Evolutionary conservation across 2,113 vertebrate species (phyloP), one percentile per base, ranked within the genome.

Genomic region (Rhegmatorhina hoffmannsi): DNA sequence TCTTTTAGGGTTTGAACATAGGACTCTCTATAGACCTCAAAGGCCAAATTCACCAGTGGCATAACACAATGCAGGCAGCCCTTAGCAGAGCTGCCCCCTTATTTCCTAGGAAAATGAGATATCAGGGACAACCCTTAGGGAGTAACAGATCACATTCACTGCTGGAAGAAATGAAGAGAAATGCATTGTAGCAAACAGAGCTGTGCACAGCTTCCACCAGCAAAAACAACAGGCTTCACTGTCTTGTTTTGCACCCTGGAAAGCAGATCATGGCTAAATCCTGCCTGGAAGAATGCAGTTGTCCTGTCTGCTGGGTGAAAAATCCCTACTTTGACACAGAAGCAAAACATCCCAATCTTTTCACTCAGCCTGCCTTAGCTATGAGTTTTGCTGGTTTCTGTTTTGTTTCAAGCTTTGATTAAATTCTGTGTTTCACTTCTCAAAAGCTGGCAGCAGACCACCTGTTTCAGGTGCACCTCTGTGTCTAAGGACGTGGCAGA

Each of bases 311-410:
- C 44, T 52, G 70, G 36, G 49, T 68, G 9, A 52, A 25, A 72
- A 90, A 59, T 9, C 31, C 13, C 58, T 85, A 3, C 20, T 79
- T 68, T 84, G 58, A 63, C 24, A 56, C 8, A 33, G 44, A 79
- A 79, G 24, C n/a, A 75, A 92, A 91, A 55, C 23, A 75, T 23
- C 44, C 25, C 38, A 56, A 80, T 49, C 21, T 79, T 91, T 92
- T 72, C 2, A 0, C 62, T 74, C 63, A 64, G 43, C 59, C 83
- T 53, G 9, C 38, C 40, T 72, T 10, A 50, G 18, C 56, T 49
- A 1, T 0, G 33, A 33, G 49, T 17, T 88, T 56, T 70, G 19
- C 50, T 6, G 0, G 0, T 23, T 84, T 47, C 52, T 29, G 6
- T 67, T n/a, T 24, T 29, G 8, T 44, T 44, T 70, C n/a, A 33